A percentile compares a stretch with the other conserved stretches of the same genome.
Conservation (phyloP, 2,797 vertebrate species). For the Miopithecus talapoin region DNA sequence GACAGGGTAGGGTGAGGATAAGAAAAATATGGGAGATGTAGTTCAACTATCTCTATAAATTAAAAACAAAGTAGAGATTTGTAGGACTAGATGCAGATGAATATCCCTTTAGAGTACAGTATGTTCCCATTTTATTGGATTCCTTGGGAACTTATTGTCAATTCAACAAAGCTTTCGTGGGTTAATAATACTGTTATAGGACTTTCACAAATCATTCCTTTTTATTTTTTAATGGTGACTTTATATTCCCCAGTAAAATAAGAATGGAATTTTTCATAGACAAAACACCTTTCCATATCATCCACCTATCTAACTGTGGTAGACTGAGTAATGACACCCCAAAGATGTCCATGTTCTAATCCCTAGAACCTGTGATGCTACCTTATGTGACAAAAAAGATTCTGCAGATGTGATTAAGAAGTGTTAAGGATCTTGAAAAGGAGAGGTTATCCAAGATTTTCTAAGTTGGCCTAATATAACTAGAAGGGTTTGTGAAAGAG, state of each 20-base stretch:
- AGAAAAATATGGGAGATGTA: background rate
- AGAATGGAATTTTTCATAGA: slow-evolving; percentile 21
- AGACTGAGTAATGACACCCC: background rate
- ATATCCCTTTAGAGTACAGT: background rate
- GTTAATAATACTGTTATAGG: slow-evolving; percentile 15
- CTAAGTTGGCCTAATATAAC: background rate
- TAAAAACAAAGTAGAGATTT: slow-evolving; percentile 51
- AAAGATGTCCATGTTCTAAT: background rate
- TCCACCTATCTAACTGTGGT: background rate
- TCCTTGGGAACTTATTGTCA: slow-evolving; percentile 35
- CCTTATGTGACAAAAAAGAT: background rate
- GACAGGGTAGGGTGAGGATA: background rate
- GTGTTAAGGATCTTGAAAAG: background rate
- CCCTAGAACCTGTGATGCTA: background rate
- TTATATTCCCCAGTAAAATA: slow-evolving; percentile 54
- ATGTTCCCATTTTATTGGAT: slow-evolving; percentile 63
- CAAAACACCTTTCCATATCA: background rate
- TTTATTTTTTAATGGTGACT: slow-evolving; percentile 56
- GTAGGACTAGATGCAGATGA: slow-evolving; percentile 30
- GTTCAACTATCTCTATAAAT: slow-evolving; percentile 51
- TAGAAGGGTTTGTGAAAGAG: background rate
- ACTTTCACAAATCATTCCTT: slow-evolving; percentile 33
- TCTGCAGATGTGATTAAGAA: background rate
- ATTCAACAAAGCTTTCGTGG: slow-evolving; percentile 38
- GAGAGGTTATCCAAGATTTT: background rate